Conservation (phyloP, 2,797 vertebrate genomes). For the Spinus pinus region DNA sequence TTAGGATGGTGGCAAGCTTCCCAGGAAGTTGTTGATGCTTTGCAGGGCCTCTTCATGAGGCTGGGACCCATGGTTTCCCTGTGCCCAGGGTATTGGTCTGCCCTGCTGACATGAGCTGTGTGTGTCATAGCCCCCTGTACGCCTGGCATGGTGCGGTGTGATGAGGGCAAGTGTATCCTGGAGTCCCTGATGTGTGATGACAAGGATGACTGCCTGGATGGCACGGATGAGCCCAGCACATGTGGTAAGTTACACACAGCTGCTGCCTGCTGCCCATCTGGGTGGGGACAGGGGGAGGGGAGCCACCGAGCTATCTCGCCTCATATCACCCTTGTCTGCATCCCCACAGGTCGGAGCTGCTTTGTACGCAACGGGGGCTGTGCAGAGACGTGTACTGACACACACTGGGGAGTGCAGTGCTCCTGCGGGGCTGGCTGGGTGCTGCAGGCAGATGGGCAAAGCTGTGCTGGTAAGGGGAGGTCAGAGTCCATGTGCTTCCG, state of each 20-base stretch:
- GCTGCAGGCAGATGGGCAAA: conserved; percentile 73
- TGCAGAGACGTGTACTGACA: conserved; percentile 76
- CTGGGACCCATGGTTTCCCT: not conserved
- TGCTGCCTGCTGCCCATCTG: accelerated
- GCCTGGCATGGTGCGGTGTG: conserved; percentile 71
- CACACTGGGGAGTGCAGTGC: conserved; percentile 81
- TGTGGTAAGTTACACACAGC: conserved; percentile 67
- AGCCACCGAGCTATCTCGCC: not conserved
- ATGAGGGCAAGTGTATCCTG: conserved; percentile 80
- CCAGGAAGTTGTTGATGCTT: not conserved
- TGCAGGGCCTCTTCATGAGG: not conserved
- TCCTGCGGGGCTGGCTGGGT: conserved; percentile 79
- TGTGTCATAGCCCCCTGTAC: conserved; percentile 62
- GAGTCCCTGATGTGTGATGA: conserved; percentile 80
- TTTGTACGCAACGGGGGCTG: conserved; percentile 82
- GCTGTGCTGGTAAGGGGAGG: conserved; percentile 79
- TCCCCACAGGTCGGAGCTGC: conserved; percentile 76
- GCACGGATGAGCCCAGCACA: conserved; percentile 82
- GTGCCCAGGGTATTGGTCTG: not conserved
- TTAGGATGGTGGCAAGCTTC: not conserved
- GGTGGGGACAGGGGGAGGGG: accelerated
- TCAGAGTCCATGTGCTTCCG: accelerated
- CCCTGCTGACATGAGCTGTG: not conserved
- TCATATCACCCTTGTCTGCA: not conserved
- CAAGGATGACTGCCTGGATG: conserved; percentile 79